Evolutionary conservation across 2,888 invertebrate genomes (phyloP), one percentile per base, ranked within the genome.

Genomic region (Notodonta dromedarius): DNA sequence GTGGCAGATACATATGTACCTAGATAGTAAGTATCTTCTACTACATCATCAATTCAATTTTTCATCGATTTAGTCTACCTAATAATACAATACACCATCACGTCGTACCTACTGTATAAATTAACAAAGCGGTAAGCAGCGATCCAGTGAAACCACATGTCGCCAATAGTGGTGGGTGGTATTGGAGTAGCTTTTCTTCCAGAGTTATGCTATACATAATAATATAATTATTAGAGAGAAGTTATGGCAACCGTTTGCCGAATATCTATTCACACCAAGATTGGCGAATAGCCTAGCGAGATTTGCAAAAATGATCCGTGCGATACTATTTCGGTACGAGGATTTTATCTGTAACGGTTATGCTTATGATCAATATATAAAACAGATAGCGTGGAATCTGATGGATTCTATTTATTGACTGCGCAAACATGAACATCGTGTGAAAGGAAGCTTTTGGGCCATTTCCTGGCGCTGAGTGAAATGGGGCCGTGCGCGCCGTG

Each of bases 331-430:
- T 42, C 48, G 24, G 35, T 42, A 35, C 11, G 42, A 32, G 12
- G 32, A 12, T n/a, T 80, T 35, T 35, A 35, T 76, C 70, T 71
- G 76, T 76, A 74, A 71, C 76, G 73, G 75, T 75, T 73, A 73
- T 67, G 76, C 80, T 83, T 87, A 84, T 86, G 82, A 69, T 82
- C 76, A 71, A 79, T 81, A 80, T 77, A 86, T 83, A 80, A 82
- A 83, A 80, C 78, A 79, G 79, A 83, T 84, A 81, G 84, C 77
- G 74, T 73, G 61, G 69, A 74, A 74, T 76, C 63, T 78, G 81
- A 84, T 84, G 80, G 79, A 85, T 83, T 90, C 91, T 91, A 91
- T 92, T 75, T 91, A 91, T 91, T 90, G 91, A 89, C 85, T 86
- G 82, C 85, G 87, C 90, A 87, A 91, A 89, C 90, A 89, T 84